Evolutionary conservation across 2,888 invertebrate genomes (phyloP), one percentile per base, ranked within the genome.

Genomic region (Deilephila elpenor): DNA sequence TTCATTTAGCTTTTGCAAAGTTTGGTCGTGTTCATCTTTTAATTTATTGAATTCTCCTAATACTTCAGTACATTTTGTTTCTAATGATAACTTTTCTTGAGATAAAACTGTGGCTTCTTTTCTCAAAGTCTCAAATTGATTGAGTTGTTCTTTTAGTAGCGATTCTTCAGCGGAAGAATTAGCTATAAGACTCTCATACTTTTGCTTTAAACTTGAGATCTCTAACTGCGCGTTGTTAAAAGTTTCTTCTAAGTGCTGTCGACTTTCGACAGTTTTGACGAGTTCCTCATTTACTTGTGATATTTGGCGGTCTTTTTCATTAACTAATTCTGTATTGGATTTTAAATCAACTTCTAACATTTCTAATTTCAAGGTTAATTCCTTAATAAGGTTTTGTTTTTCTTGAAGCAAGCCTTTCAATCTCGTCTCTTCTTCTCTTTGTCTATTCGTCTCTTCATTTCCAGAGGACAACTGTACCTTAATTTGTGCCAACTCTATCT

Each of bases 221-320:
- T 94, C 94, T 76, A 91, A 82, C 61, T 86, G 81, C 44, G 86
- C 85, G 74, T 86, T 91, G 81, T 89, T 93, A n/a, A 95, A 78
- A 77, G 92, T 89, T 74, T 94, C 95, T 84, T 96, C 95, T 59
- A 95, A 77, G 62, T 89, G 89, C 74, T 93, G 90, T 83, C 95
- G 95, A 67, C 79, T 87, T 75, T 94, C 93, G 73, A 88, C 85
- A 19, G 84, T 83, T 87, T 91, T 92, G 77, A 85, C 88, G 3
- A 92, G 83, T 81, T 93, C 92, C 71, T 92, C 91, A 75, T 86
- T 92, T 11, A 91, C 81, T 80, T 90, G 86, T 44, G 83, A 78
- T 51, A 95, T 84, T 88, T 95, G 94, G 2, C 92, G 90, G 79
- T 95, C 94, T 83, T 95, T 95, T 86, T 95, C 94, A 72, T 76